A percentile compares a stretch with the other conserved stretches of the same genome.
phyloP scores from a whole-genome alignment of 2,797 vertebrate genomes.

The Hylomyscus alleni region DNA sequence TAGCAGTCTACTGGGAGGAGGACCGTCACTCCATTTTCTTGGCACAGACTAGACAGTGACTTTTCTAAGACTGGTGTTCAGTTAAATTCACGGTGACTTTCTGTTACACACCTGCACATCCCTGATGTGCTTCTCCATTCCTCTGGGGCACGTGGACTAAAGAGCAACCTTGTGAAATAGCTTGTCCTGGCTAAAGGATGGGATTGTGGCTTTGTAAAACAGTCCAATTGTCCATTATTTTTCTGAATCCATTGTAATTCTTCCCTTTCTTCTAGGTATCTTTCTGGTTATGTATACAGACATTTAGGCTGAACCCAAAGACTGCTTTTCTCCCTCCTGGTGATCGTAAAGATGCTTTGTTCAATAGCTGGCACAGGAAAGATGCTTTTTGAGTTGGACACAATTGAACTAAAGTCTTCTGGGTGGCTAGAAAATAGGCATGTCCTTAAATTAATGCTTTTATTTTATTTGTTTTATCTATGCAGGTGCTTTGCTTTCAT shows the following conservation, averaged over 20 bases:
- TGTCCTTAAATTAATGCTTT: background rate
- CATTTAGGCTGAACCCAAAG: background rate
- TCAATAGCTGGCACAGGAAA: background rate
- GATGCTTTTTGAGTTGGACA: conserved; percentile 8
- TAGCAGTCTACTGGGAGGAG: background rate
- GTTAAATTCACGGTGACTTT: background rate
- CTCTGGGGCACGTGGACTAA: background rate
- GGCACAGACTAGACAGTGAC: background rate
- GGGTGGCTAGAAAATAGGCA: background rate
- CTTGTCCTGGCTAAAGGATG: background rate
- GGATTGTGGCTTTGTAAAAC: background rate
- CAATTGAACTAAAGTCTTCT: background rate
- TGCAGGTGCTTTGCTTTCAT: background rate
- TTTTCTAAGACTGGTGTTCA: conserved; percentile 17
- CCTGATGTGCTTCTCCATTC: background rate
- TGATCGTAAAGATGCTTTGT: background rate
- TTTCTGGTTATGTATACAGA: background rate
- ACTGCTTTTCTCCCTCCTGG: background rate
- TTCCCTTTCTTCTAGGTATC: background rate
- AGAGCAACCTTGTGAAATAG: background rate
- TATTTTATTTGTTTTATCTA: background rate
- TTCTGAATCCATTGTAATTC: background rate
- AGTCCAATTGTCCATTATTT: background rate
- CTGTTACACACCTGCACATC: background rate
- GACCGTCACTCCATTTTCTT: background rate